Evolutionary conservation across 2,113 vertebrate genomes (phyloP).

Genomic region (Scomber japonicus): DNA sequence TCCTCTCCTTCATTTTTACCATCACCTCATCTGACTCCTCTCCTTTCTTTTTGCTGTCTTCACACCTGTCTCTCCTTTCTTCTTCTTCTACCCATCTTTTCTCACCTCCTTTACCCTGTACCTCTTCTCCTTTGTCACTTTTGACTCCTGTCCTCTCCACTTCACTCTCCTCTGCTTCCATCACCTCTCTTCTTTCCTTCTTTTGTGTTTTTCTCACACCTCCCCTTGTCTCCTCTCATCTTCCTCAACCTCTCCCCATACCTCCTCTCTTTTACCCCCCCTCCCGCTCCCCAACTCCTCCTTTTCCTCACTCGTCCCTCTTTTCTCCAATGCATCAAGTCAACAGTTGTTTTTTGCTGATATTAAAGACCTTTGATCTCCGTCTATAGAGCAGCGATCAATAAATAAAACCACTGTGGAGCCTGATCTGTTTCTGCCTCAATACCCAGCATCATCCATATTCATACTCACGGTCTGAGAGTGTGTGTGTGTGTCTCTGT

Average conservation of each 20-base stretch:
- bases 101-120: background rate
- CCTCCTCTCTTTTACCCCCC: too few relatives aligned
- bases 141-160: too few relatives aligned
- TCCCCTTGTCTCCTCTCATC: too few relatives aligned
- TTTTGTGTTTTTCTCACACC: too few relatives aligned
- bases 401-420: conserved; percentile 54
- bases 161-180: too few relatives aligned
- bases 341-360: conserved; percentile 38
- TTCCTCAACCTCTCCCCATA: too few relatives aligned
- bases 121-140: too few relatives aligned
- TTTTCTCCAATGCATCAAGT: background rate
- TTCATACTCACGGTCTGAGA: conserved; percentile 30
- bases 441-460: conserved; percentile 41
- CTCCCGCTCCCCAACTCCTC: too few relatives aligned
- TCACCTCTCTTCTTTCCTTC: too few relatives aligned
- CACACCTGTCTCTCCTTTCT: background rate
- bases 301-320: background rate
- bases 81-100: background rate
- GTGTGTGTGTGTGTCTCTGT: conserved; percentile 22
- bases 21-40: background rate
- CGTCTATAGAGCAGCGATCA: conserved; percentile 43
- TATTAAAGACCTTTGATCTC: conserved; percentile 60
- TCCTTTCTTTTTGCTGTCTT: background rate
- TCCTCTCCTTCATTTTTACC: background rate
- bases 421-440: conserved; percentile 16